Evolutionary conservation across 1,140 invertebrate species (phyloP), one percentile per base, ranked within the genome.

Genomic region (Theocolax elegans): DNA sequence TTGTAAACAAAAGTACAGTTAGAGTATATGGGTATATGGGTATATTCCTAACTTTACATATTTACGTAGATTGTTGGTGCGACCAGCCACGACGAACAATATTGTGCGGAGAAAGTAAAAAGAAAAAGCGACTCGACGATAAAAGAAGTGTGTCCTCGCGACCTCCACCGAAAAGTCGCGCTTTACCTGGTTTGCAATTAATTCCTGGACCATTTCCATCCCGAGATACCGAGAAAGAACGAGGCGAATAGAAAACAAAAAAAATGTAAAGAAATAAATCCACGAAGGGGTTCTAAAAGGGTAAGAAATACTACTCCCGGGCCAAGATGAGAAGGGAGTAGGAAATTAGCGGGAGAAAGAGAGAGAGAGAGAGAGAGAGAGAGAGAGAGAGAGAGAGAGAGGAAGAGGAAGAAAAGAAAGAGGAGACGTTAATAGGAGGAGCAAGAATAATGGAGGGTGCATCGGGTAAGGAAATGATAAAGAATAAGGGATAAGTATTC

Each of bases 401-500:
- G 17, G 23, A 23, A 40, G 23, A 53, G 25, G 19, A 31, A 25
- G 10, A 8, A 12, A 23, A n/a, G 9, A 40, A 29, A 9, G 21
- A 54, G 38, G 4, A n/a, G n/a, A n/a, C n/a, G n/a, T n/a, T n/a
- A n/a, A n/a, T n/a, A n/a, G n/a, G n/a, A n/a, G n/a, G n/a, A n/a
- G n/a, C n/a, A n/a, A 17, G 15, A 60, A 60, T 60, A 42, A 46
- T 60, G 25, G 13, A 15, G 0, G 8, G 23, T 2, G 19, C 6
- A 17, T 21, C 15, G 17, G 25, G 62, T 2, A 56, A 0, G n/a
- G 21, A 40, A 51, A 67, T 67, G 29, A 48, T 60, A 48, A 51
- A 51, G 56, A 51, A 60, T 42, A 25, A 56, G 21, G 59, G n/a
- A 42, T 68, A 68, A 51, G 54, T 49, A 67, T 67, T 67, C 54